Evolutionary conservation across 2,888 invertebrate genomes (phyloP).

Genomic region (Oscheius onirici): DNA sequence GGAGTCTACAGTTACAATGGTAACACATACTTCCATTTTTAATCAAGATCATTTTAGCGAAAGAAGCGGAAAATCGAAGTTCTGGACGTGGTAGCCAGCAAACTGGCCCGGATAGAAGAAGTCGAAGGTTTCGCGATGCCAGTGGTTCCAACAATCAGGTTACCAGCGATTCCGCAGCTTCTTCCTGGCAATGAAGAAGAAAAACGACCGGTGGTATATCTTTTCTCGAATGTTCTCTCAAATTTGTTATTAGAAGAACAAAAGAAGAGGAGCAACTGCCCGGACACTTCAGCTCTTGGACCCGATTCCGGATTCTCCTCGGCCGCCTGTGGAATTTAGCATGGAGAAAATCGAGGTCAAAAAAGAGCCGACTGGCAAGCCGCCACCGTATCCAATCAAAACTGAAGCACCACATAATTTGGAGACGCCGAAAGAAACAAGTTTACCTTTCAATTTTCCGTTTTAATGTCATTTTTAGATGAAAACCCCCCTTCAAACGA

Average conservation of each 20-base stretch:
- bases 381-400: no score
- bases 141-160: not conserved
- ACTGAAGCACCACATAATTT: not conserved
- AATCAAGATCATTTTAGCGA: not conserved
- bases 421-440: not conserved
- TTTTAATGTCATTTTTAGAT: not conserved
- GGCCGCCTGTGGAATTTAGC: no score
- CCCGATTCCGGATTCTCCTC: no score
- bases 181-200: no score
- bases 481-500: not conserved
- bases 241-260: no score
- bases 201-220: no score
- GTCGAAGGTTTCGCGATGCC: not conserved
- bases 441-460: not conserved
- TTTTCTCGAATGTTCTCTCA: no score
- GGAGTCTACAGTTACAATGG: not conserved
- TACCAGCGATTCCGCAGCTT: no score
- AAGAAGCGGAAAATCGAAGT: conserved; percentile 4
- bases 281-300: no score
- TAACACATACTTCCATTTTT: not conserved
- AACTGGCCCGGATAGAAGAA: not conserved
- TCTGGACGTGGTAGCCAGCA: not conserved
- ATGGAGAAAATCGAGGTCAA: no score
- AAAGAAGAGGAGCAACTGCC: no score
- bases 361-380: no score